Percentiles rank a stretch among this genome's conserved stretches.
These are phyloP conservation scores for Chironex yamaguchii DNA, from an alignment of 30 jellyfish, hydroid and myxozoan species.

Conservation along the genomic window DNA sequence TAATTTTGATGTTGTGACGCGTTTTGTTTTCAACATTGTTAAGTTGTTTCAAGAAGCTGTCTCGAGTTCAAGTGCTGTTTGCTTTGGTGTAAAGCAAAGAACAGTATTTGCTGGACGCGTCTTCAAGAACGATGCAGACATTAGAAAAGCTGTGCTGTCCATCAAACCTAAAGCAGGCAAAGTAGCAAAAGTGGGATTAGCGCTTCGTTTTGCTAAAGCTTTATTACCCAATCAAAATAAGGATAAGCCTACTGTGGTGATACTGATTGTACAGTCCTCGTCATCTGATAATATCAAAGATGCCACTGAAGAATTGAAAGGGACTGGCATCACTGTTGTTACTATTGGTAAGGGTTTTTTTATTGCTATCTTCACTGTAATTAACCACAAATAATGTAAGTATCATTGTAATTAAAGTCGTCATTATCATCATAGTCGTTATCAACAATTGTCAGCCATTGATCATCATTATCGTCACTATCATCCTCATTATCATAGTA, in stretches of 20 bases:
- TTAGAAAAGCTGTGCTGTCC: slow-evolving; percentile 46
- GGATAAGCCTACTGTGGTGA: slow-evolving; percentile 46
- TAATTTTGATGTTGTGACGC: slow-evolving; percentile 77
- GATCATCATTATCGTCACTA: too few relatives aligned
- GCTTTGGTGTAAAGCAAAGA: slow-evolving; percentile 60
- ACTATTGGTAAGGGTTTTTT: slow-evolving; percentile 62
- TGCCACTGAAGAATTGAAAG: slow-evolving; percentile 28
- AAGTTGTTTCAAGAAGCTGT: slow-evolving; percentile 66
- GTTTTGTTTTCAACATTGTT: slow-evolving; percentile 73
- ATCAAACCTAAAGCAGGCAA: slow-evolving; percentile 60
- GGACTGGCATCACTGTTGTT: slow-evolving; percentile 35
- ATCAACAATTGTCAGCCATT: too few relatives aligned
- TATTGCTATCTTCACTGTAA: neutral
- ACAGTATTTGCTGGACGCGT: slow-evolving; percentile 32
- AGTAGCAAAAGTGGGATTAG: slow-evolving; percentile 57
- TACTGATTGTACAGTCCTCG: slow-evolving; percentile 38
- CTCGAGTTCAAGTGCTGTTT: slow-evolving; percentile 57
- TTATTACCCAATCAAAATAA: slow-evolving; percentile 27
- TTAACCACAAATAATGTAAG: neutral
- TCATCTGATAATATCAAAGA: slow-evolving; percentile 57
- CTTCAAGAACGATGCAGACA: slow-evolving; percentile 44
- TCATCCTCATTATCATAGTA: too few relatives aligned
- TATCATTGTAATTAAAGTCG: neutral
- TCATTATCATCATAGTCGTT: too few relatives aligned
- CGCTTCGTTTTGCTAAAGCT: slow-evolving; percentile 25